Conservation (phyloP, 2,888 invertebrate species). For the Limnephilus marmoratus region DNA sequence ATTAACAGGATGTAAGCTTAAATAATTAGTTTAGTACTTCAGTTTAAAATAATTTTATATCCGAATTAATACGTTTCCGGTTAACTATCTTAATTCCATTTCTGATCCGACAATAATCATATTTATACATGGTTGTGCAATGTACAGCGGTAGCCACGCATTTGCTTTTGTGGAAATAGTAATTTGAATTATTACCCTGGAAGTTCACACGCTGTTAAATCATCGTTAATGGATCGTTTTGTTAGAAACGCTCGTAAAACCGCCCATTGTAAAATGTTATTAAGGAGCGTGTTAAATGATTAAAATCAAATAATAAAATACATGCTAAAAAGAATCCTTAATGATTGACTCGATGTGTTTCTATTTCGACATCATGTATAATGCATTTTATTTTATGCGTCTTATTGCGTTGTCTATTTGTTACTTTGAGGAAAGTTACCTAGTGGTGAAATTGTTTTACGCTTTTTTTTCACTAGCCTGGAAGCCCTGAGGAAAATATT, state of each 20-base stretch:
- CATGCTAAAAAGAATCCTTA: neutral
- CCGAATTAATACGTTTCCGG: conserved; percentile 5
- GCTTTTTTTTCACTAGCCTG: too few species aligned
- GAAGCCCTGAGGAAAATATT: too few species aligned
- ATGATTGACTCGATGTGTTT: neutral
- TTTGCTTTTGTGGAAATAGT: neutral
- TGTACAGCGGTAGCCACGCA: neutral
- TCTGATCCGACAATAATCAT: neutral
- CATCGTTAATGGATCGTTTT: neutral
- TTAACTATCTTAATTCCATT: neutral
- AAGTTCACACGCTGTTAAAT: conserved; percentile 11
- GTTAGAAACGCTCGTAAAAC: conserved; percentile 3
- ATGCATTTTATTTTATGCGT: too few species aligned
- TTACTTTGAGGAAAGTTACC: neutral
- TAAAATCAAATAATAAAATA: neutral
- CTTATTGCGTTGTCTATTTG: neutral
- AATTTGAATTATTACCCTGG: neutral
- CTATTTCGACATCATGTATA: neutral
- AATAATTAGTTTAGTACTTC: neutral
- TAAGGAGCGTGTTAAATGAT: neutral
- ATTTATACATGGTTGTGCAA: neutral
- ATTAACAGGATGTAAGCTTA: neutral
- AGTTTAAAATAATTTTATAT: neutral
- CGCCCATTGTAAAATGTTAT: neutral
- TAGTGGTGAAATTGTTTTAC: neutral